Evolutionary conservation across 2,888 invertebrate genomes (phyloP), one percentile per base, ranked within the genome.

Genomic region (Nymphalis c-album): DNA sequence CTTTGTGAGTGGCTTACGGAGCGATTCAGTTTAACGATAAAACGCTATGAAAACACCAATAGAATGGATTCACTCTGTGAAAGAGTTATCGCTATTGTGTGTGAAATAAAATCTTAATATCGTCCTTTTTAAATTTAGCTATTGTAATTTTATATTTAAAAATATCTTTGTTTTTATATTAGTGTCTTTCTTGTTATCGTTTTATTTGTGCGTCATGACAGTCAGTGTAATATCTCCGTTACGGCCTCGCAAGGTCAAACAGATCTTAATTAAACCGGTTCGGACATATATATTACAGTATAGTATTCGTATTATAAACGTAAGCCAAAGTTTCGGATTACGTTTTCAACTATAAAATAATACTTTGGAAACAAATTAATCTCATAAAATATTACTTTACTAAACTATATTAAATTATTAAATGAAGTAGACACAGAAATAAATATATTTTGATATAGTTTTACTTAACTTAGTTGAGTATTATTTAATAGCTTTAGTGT

Each of bases 221-320:
- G 47, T 59, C n/a, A 31, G 67, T 67, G 67, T 63, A 55, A 40
- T 51, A 22, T 60, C 55, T 63, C 60, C 35, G 20, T 40, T 53
- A 55, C 53, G 64, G 67, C 63, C 64, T 65, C 64, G 62, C 68
- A 63, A 71, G 71, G 67, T 64, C 69, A 69, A 64, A 67, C 65
- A 65, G 60, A 64, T 53, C 60, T 69, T 69, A 69, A 71, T 71
- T 63, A 69, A 64, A 69, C 63, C 65, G 59, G 67, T 66, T 63
- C 53, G 53, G 55, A 48, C 58, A 48, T 51, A 63, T 62, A 62
- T 57, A 65, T 64, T 67, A 55, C 45, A 53, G 63, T 64, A 45
- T 64, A 45, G 22, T 62, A 62, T 45, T 61, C 35, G 61, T 58
- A 48, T 58, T 61, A 64, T 61, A 26, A 48, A 65, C 70, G 70